phyloP scores from a whole-genome alignment of 2,888 invertebrate genomes.

The Melitaea athalia region DNA sequence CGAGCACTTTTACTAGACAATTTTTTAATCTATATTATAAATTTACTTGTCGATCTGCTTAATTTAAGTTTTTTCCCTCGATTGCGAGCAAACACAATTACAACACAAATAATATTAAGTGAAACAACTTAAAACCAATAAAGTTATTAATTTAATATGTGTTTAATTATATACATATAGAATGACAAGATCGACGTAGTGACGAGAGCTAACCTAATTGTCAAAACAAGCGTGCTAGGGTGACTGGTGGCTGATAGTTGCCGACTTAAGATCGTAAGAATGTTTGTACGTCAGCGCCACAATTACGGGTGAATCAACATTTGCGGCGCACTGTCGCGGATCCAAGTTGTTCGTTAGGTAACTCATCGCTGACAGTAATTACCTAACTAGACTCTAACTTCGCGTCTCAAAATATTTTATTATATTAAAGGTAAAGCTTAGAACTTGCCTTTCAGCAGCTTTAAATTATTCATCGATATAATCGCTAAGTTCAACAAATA shows the following conservation, averaged over 20 bases:
- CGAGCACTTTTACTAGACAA: too few relatives aligned
- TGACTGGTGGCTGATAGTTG: not conserved
- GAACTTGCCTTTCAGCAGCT: too few relatives aligned
- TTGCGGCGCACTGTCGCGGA: conserved; percentile 6
- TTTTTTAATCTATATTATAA: too few relatives aligned
- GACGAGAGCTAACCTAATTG: conserved; percentile 1
- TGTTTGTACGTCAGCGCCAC: conserved; percentile 8
- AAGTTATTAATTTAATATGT: too few relatives aligned
- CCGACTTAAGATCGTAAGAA: conserved; percentile 7
- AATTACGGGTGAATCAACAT: conserved; percentile 25
- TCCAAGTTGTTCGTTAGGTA: conserved; percentile 16
- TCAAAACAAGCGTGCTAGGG: not conserved
- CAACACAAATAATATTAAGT: too few relatives aligned
- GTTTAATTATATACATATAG: too few relatives aligned
- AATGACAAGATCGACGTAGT: not conserved
- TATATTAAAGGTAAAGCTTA: not conserved
- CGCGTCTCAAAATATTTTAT: not conserved
- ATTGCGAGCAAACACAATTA: too few relatives aligned
- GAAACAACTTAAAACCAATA: too few relatives aligned
- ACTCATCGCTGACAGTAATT: not conserved
- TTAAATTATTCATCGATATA: too few relatives aligned
- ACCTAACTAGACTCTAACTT: not conserved
- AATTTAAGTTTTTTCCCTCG: too few relatives aligned
- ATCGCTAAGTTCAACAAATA: too few relatives aligned
- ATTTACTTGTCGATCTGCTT: too few relatives aligned